Percentiles rank a stretch among this genome's conserved stretches.
Conservation (phyloP, 2,113 vertebrate genomes). For the Leptobrachium ailaonicum region DNA sequence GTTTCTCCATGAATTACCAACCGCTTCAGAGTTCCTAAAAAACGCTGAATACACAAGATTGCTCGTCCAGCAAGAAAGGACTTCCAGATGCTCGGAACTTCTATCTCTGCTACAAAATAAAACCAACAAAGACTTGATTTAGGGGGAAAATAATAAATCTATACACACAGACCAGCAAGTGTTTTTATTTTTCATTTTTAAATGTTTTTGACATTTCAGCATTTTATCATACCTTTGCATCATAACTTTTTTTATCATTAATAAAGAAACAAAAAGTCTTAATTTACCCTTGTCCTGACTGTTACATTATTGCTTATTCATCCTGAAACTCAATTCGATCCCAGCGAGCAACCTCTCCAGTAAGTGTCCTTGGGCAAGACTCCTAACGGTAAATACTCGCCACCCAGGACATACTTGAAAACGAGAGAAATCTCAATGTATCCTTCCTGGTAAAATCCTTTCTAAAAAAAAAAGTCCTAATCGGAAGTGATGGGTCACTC, state of each 20-base stretch:
- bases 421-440: too few species aligned
- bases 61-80: slow-evolving; percentile 70
- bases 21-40: slow-evolving; percentile 78
- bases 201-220: background rate
- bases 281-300: too few species aligned
- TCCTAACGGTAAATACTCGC: too few species aligned
- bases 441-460: too few species aligned
- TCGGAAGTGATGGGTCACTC: too few species aligned
- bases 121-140: background rate
- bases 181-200: background rate
- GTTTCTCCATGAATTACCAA: slow-evolving; percentile 70
- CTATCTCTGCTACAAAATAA: slow-evolving; percentile 59
- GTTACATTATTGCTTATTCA: too few species aligned
- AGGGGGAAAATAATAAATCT: background rate
- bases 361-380: too few species aligned
- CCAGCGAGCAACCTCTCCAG: too few species aligned
- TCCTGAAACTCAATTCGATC: too few species aligned
- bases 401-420: too few species aligned
- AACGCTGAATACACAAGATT: slow-evolving; percentile 75
- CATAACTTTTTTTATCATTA: background rate
- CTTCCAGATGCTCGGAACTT: slow-evolving; percentile 67
- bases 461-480: too few species aligned
- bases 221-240: background rate
- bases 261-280: background rate
- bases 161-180: too few species aligned